Percentiles rank a stretch among this genome's conserved stretches.
phyloP scores from a whole-genome alignment of 2,113 vertebrate species.

The Syngnathus typhle region DNA sequence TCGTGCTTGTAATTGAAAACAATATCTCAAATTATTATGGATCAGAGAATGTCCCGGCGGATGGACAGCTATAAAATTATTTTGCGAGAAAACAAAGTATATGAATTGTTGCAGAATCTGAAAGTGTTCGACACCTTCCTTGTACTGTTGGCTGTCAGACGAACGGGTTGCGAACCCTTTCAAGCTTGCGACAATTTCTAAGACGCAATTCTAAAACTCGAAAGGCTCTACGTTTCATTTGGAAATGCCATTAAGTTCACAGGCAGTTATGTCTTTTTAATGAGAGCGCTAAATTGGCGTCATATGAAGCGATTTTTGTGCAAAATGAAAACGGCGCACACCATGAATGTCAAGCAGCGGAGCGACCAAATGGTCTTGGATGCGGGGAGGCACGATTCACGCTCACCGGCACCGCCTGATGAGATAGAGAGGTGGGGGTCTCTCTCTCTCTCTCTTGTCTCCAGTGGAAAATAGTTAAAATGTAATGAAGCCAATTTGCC shows the following conservation, averaged over 20 bases:
- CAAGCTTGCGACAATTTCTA: conserved; percentile 41
- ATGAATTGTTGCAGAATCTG: neutral
- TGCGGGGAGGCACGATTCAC: conserved; percentile 35
- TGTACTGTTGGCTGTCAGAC: conserved; percentile 12
- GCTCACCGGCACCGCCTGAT: conserved; percentile 31
- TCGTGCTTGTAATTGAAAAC: neutral
- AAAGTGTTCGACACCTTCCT: neutral
- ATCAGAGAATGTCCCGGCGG: too few species aligned
- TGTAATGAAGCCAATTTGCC: conserved; percentile 33
- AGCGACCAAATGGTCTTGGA: conserved; percentile 53
- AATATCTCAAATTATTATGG: too few species aligned
- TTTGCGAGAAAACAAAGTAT: neutral
- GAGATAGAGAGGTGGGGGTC: conserved; percentile 1
- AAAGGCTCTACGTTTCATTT: conserved; percentile 50
- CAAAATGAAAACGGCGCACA: conserved; percentile 57
- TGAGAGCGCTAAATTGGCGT: conserved; percentile 69
- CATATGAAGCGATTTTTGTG: conserved; percentile 61
- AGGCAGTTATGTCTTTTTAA: conserved; percentile 73
- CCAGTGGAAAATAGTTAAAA: conserved; percentile 36
- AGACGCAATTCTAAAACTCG: conserved; percentile 59
- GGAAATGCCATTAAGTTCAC: conserved; percentile 61
- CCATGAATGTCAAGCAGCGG: conserved; percentile 61
- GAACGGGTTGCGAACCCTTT: conserved; percentile 26
- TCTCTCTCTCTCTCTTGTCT: conserved; percentile 8
- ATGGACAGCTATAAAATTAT: neutral